Evolutionary conservation across 2,888 invertebrate species (phyloP).

Genomic region (Amphipoea oculea): DNA sequence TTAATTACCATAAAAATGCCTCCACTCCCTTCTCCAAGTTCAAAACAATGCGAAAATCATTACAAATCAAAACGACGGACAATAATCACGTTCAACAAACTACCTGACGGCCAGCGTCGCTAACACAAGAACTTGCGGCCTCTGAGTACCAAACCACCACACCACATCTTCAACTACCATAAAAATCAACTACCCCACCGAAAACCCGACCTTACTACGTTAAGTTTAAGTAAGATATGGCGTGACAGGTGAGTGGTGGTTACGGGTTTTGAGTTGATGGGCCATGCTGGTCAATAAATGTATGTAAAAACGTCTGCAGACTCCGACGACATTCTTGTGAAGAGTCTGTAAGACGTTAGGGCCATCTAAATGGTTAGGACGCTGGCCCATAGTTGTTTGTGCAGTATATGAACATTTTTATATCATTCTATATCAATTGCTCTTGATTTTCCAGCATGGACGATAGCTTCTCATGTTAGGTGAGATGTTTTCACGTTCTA

Average conservation of each 20-base stretch:
- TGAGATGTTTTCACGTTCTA: conserved; percentile 56
- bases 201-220: conserved; percentile 41
- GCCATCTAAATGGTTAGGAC: conserved; percentile 80
- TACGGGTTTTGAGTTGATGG: conserved; percentile 36
- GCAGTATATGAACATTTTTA: conserved; percentile 52
- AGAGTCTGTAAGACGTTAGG: conserved; percentile 77
- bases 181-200: conserved; percentile 8
- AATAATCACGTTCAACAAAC: conserved; percentile 66
- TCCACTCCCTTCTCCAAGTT: conserved; percentile 16
- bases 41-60: conserved; percentile 65
- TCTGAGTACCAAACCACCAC: conserved; percentile 64
- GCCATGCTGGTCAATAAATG: conserved; percentile 81
- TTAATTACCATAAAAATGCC: conserved; percentile 57
- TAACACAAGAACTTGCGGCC: conserved; percentile 67
- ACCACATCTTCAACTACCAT: neutral
- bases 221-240: conserved; percentile 26
- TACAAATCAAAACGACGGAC: conserved; percentile 66
- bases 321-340: conserved; percentile 83
- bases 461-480: conserved; percentile 28
- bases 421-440: conserved; percentile 45
- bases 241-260: conserved; percentile 29
- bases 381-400: conserved; percentile 45
- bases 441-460: conserved; percentile 15
- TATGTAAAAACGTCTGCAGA: conserved; percentile 86
- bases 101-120: conserved; percentile 63